These are phyloP conservation scores for Hydropotes inermis DNA, from an alignment of 2,113 vertebrate genomes.

Conservation along the genomic window DNA sequence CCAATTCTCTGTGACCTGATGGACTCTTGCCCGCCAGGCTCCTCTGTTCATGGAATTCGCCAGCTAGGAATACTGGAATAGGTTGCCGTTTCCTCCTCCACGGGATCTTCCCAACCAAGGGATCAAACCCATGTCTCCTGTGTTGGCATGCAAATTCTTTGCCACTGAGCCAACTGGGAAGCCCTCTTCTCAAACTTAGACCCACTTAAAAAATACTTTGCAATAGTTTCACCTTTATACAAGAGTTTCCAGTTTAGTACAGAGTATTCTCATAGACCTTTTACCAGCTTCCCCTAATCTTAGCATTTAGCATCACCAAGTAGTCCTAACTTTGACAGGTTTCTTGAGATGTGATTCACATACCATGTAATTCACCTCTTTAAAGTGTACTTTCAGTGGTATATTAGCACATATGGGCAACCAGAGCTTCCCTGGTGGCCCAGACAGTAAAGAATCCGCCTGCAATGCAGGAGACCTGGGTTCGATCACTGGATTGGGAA, in stretches of 20 bases:
- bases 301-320: neutral
- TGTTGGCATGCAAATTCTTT: neutral
- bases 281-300: neutral
- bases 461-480: neutral
- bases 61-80: neutral
- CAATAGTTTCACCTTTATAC: neutral
- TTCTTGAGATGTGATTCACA: neutral
- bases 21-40: neutral
- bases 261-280: neutral
- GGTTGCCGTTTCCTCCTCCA: neutral
- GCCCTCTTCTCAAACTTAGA: neutral
- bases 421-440: neutral
- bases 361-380: neutral
- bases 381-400: neutral
- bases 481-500: neutral
- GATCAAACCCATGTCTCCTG: neutral
- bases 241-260: neutral
- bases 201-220: neutral
- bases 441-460: neutral
- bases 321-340: neutral
- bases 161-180: neutral
- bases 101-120: neutral
- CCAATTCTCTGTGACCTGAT: neutral
- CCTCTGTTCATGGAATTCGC: neutral
- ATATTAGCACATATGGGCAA: neutral